These are phyloP conservation scores for Matsumyia berberina DNA, from an alignment of 2,888 invertebrate species.

Conservation along the genomic window DNA sequence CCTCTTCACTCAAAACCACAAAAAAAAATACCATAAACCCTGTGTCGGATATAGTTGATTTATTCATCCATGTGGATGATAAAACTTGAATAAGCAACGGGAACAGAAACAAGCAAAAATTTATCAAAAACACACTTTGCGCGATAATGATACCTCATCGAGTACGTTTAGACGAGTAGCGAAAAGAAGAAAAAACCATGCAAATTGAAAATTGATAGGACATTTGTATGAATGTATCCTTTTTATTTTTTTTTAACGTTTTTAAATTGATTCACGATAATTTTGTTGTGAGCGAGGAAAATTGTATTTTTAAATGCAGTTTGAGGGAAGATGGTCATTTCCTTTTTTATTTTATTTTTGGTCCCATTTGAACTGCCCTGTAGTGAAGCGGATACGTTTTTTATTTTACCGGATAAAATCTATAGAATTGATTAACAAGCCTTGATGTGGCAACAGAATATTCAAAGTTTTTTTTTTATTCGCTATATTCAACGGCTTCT, in stretches of 20 bases:
- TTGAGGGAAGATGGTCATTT: neutral
- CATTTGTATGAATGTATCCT: slow-evolving; percentile 15
- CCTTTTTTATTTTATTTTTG: neutral
- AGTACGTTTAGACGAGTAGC: neutral
- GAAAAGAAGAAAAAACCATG: neutral
- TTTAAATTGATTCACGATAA: neutral
- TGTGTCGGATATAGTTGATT: too few species aligned
- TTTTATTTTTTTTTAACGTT: neutral
- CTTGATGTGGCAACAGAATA: too few species aligned
- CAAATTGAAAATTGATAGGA: slow-evolving; percentile 16
- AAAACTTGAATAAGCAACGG: too few species aligned
- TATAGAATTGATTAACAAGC: too few species aligned
- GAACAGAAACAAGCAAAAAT: too few species aligned
- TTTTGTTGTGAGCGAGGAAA: neutral
- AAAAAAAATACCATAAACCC: too few species aligned
- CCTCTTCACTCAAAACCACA: too few species aligned
- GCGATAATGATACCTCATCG: neutral
- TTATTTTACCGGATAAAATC: neutral
- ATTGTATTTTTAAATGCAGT: slow-evolving; percentile 6
- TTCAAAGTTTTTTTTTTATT: too few species aligned
- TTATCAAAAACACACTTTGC: neutral
- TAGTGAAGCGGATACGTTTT: neutral
- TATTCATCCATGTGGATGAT: too few species aligned
- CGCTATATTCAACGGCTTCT: too few species aligned
- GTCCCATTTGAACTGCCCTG: neutral